Percentiles rank a stretch among this genome's conserved stretches.
Evolutionary conservation across 2,797 vertebrate species (phyloP).

Genomic region (Argyrosomus regius): DNA sequence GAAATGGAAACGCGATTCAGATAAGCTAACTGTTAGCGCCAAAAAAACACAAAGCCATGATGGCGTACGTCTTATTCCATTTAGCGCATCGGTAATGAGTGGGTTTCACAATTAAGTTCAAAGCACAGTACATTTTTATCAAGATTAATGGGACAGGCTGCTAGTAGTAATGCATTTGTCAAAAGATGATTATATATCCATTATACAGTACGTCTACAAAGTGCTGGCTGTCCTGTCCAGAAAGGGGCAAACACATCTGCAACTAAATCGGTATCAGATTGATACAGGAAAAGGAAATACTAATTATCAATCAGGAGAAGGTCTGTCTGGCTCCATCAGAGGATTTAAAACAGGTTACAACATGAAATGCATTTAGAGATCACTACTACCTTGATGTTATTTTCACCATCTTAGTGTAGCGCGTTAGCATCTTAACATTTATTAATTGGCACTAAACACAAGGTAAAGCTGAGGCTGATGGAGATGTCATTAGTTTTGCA

Average conservation of each 20-base stretch:
- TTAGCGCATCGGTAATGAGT: not conserved
- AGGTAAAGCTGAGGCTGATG: no score
- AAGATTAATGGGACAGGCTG: not conserved
- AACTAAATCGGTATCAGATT: constrained; percentile 1
- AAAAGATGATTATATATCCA: not conserved
- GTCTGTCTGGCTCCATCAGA: not conserved
- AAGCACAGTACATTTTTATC: not conserved
- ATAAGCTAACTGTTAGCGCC: constrained; percentile 15
- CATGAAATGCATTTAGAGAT: not conserved
- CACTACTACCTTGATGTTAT: not conserved
- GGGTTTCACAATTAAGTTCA: constrained; percentile 5
- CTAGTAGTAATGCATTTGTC: constrained; percentile 14
- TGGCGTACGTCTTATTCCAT: constrained; percentile 19
- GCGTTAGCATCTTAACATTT: no score
- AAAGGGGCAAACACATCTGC: not conserved
- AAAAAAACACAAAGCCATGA: constrained; percentile 9
- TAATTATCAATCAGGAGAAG: not conserved
- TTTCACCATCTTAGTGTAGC: no score
- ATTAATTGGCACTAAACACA: no score
- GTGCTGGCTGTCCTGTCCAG: not conserved
- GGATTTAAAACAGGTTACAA: not conserved
- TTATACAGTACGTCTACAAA: not conserved
- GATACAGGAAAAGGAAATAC: constrained; percentile 2
- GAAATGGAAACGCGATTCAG: constrained; percentile 48
- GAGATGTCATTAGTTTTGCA: no score